Evolutionary conservation across 2,113 vertebrate species (phyloP).

Genomic region (Callionymus lyra): DNA sequence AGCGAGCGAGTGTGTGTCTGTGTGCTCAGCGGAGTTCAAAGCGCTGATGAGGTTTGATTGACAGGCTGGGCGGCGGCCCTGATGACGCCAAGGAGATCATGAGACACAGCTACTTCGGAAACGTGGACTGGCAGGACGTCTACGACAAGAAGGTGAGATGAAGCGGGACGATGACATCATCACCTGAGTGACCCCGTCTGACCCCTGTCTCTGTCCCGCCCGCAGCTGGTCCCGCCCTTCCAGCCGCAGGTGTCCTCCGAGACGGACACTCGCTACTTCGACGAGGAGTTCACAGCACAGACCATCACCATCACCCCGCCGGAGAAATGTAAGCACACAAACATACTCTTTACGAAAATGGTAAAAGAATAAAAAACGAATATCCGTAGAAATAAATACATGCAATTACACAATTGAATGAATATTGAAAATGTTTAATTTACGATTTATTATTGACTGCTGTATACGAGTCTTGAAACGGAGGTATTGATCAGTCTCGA

Average conservation of each 20-base stretch:
- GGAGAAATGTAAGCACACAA: slow-evolving; percentile 69
- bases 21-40: too few species aligned
- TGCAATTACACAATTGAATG: too few species aligned
- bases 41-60: too few species aligned
- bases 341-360: too few species aligned
- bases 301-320: slow-evolving; percentile 78
- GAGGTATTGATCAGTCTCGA: too few species aligned
- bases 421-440: not conserved
- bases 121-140: slow-evolving; percentile 92
- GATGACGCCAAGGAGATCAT: slow-evolving; percentile 97
- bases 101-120: slow-evolving; percentile 92
- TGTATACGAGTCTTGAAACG: too few species aligned
- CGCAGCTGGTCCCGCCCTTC: slow-evolving; percentile 71
- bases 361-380: too few species aligned
- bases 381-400: too few species aligned
- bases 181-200: too few species aligned
- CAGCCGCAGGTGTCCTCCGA: slow-evolving; percentile 78
- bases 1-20: too few species aligned
- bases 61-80: slow-evolving; percentile 92
- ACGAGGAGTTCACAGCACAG: slow-evolving; percentile 78
- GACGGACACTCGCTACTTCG: slow-evolving; percentile 78
- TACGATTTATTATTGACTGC: too few species aligned
- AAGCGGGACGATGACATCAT: too few species aligned
- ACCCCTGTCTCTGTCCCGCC: slow-evolving; percentile 9
- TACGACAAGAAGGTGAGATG: slow-evolving; percentile 92